phyloP scores from a whole-genome alignment of 2,888 invertebrate genomes.

The Pyrochroa serraticornis region DNA sequence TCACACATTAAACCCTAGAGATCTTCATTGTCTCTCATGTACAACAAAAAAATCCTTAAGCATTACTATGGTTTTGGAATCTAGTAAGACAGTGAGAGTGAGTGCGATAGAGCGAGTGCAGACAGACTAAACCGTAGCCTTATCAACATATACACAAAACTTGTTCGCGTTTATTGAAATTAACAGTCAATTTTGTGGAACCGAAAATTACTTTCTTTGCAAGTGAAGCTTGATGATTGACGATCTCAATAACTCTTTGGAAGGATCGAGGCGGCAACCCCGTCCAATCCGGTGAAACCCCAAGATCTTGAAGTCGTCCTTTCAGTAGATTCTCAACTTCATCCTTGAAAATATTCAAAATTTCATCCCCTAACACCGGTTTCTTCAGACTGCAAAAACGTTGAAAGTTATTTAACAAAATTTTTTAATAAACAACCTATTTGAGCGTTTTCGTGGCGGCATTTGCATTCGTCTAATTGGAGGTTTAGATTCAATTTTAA shows the following conservation, averaged over 20 bases:
- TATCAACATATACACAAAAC: no score
- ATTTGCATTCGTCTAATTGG: neutral
- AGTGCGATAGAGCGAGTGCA: no score
- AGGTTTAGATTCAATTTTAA: neutral
- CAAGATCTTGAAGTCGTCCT: conserved; percentile 63
- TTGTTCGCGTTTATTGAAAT: no score
- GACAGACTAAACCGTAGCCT: no score
- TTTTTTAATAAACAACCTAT: neutral
- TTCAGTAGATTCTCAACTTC: conserved; percentile 54
- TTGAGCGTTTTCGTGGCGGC: neutral
- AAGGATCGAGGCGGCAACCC: conserved; percentile 64
- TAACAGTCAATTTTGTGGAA: neutral
- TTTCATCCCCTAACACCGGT: conserved; percentile 22
- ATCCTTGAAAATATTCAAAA: conserved; percentile 18
- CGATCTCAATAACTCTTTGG: conserved; percentile 63
- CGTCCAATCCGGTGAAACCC: conserved; percentile 69
- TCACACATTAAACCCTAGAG: no score
- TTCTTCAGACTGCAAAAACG: conserved; percentile 25
- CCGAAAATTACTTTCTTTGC: conserved; percentile 62
- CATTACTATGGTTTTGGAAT: no score
- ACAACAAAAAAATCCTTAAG: no score
- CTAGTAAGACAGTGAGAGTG: no score
- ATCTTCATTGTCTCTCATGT: no score
- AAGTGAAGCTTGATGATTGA: conserved; percentile 64
- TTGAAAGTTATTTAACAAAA: neutral